Percentiles rank a stretch among this genome's conserved stretches.
Conservation (phyloP, 2,113 vertebrate genomes). For the Anas platyrhynchos region DNA sequence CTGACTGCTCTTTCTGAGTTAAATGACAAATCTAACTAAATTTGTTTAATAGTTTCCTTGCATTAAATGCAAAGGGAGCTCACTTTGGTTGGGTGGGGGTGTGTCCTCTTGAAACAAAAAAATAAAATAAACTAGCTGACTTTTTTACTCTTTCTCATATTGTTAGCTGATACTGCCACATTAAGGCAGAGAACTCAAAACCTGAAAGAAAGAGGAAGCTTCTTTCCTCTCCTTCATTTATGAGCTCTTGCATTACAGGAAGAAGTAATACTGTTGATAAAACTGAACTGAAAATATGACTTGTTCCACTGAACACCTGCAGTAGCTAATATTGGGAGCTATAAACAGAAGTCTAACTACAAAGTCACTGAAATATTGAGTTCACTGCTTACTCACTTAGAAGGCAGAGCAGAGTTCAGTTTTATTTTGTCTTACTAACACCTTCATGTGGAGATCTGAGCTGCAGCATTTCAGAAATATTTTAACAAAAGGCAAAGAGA, state of each 20-base stretch:
- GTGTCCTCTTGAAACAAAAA: not conserved
- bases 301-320: not conserved
- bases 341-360: not conserved
- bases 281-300: not conserved
- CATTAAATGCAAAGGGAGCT: not conserved
- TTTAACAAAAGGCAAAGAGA: not conserved
- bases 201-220: not conserved
- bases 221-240: not conserved
- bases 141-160: not conserved
- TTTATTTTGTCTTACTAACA: not conserved
- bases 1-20: not conserved
- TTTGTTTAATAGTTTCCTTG: not conserved
- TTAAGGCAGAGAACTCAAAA: not conserved
- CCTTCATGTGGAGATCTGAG: not conserved
- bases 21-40: not conserved
- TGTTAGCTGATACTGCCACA: not conserved
- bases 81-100: accelerated
- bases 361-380: not conserved
- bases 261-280: not conserved
- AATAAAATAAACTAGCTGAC: accelerated
- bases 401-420: not conserved
- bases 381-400: not conserved
- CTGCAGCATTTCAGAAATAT: not conserved
- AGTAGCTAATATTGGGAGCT: not conserved
- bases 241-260: not conserved